These are phyloP conservation scores for Microcebus griseorufus DNA, from an alignment of 2,113 vertebrate genomes.

Conservation along the genomic window DNA sequence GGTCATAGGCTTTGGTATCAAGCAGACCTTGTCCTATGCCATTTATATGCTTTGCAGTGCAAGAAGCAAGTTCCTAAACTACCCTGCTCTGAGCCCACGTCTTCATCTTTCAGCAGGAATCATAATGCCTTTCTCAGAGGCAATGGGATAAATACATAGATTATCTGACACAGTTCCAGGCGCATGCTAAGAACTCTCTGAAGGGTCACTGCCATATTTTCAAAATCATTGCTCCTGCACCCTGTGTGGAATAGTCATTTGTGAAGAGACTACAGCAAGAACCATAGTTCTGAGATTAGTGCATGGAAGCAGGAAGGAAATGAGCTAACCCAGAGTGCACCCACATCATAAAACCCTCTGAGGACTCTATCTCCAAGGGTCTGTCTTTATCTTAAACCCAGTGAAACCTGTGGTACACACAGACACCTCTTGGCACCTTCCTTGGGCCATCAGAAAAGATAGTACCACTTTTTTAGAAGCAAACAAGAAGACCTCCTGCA, in stretches of 20 bases:
- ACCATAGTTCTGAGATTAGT: background rate
- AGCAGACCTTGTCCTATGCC: background rate
- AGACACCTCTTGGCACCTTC: background rate
- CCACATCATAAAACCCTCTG: background rate
- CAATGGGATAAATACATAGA: background rate
- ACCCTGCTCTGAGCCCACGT: background rate
- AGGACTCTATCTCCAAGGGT: background rate
- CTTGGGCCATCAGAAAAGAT: background rate
- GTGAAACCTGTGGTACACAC: background rate
- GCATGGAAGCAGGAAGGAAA: background rate
- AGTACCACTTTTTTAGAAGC: background rate
- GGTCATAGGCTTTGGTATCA: background rate
- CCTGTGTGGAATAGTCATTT: background rate
- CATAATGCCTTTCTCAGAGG: background rate
- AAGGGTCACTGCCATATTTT: background rate
- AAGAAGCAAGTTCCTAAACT: background rate
- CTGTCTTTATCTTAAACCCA: background rate
- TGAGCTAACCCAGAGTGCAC: background rate
- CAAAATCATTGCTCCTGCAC: background rate
- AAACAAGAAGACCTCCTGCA: background rate
- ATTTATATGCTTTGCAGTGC: background rate
- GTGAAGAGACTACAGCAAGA: background rate
- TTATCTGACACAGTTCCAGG: background rate
- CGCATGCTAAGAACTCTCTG: background rate
- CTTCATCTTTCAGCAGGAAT: background rate